Conservation (phyloP, 1,140 invertebrate genomes). For the Listronotus bonariensis region DNA sequence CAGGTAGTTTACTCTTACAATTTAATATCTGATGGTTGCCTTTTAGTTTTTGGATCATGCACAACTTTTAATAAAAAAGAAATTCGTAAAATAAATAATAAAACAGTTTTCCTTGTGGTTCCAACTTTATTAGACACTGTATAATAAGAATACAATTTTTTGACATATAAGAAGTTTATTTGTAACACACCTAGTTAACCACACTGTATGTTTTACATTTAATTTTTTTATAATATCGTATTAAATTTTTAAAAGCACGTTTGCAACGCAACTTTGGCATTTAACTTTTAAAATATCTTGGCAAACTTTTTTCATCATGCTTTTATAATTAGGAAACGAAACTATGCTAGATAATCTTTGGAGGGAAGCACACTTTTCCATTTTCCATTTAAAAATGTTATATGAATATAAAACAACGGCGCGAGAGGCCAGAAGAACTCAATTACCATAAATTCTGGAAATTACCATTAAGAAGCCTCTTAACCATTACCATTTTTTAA, state of each 20-base stretch:
- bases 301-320: conserved; percentile 22
- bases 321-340: conserved; percentile 28
- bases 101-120: too few relatives aligned
- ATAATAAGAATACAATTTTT: too few relatives aligned
- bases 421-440: conserved; percentile 32
- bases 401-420: conserved; percentile 33
- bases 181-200: too few relatives aligned
- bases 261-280: background rate
- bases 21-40: too few relatives aligned
- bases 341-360: conserved; percentile 31
- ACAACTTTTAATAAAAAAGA: too few relatives aligned
- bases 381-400: conserved; percentile 25
- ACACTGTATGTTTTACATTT: too few relatives aligned
- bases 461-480: conserved; percentile 36
- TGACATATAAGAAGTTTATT: too few relatives aligned
- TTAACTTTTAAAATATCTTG: background rate
- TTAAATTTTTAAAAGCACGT: background rate
- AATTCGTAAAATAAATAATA: too few relatives aligned
- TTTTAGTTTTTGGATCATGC: too few relatives aligned
- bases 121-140: too few relatives aligned
- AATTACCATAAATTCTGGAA: conserved; percentile 35
- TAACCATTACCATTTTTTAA: conserved; percentile 32
- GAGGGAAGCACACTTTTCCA: background rate
- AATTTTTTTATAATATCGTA: too few relatives aligned
- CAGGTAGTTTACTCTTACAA: too few relatives aligned